phyloP scores from a whole-genome alignment of 2,888 invertebrate genomes.

The Cosmia trapezina region DNA sequence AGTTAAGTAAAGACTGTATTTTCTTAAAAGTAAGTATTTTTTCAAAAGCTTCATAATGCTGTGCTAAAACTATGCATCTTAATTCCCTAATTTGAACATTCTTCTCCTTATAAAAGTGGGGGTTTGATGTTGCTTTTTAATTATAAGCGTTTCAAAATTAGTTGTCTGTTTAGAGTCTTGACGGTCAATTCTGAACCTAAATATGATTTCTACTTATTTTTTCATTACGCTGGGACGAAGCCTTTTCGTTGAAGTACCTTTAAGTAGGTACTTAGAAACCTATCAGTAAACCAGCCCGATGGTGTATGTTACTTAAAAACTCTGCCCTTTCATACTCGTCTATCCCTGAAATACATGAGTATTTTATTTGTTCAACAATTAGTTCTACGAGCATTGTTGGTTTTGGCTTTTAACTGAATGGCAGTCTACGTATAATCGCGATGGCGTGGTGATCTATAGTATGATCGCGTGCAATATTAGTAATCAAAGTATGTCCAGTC shows the following conservation, averaged over 20 bases:
- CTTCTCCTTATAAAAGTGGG: not conserved
- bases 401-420: not conserved
- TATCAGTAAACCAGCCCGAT: not conserved
- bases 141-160: constrained; percentile 1
- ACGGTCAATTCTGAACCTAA: not conserved
- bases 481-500: not conserved
- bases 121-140: not conserved
- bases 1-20: not conserved
- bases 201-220: not conserved
- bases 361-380: not conserved
- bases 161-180: not conserved
- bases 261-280: not conserved
- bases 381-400: not conserved
- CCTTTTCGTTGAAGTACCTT: not conserved
- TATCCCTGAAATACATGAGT: not conserved
- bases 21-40: not conserved
- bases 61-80: not conserved
- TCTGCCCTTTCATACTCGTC: not conserved
- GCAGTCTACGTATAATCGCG: not conserved
- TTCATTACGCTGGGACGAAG: not conserved
- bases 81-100: not conserved
- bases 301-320: constrained; percentile 6
- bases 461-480: not conserved
- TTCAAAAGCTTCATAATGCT: not conserved
- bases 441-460: no score